Percentiles rank a stretch among this genome's conserved stretches.
Evolutionary conservation across 2,797 vertebrate species (phyloP).

Genomic region (Chelmon rostratus): DNA sequence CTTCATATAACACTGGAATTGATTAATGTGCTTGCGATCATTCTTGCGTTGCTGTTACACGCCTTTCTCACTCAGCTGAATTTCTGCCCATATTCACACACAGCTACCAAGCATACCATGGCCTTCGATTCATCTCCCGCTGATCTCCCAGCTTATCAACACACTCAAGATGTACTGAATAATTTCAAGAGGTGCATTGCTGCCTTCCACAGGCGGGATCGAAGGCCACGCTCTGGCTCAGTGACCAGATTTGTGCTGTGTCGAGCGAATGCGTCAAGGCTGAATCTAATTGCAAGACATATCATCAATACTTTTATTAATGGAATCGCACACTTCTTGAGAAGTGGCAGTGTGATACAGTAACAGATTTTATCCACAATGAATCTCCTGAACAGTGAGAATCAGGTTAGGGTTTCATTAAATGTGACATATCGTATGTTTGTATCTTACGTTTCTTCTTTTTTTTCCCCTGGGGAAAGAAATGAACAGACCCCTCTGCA

Average conservation of each 20-base stretch:
- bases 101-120: background rate
- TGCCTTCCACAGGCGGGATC: conserved; percentile 18
- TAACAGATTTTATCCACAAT: background rate
- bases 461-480: background rate
- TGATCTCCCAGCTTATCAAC: conserved; percentile 56
- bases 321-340: background rate
- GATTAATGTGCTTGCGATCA: conserved; percentile 30
- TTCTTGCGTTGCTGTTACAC: conserved; percentile 1
- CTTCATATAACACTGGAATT: conserved; percentile 5
- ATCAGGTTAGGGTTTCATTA: background rate
- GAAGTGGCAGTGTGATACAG: background rate
- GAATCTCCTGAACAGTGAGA: background rate
- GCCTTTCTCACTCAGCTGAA: background rate
- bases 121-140: conserved; percentile 31
- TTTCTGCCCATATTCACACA: conserved; percentile 11
- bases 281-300: conserved; percentile 8
- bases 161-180: conserved; percentile 50
- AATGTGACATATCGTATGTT: background rate
- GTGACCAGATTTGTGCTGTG: conserved; percentile 45
- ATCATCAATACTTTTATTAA: conserved; percentile 25
- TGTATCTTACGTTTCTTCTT: background rate
- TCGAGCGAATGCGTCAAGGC: background rate
- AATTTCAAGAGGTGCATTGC: conserved; percentile 38
- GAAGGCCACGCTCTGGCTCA: conserved; percentile 40
- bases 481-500: background rate